Conservation (phyloP, 2,113 vertebrate genomes). For the Morphnarchus princeps region DNA sequence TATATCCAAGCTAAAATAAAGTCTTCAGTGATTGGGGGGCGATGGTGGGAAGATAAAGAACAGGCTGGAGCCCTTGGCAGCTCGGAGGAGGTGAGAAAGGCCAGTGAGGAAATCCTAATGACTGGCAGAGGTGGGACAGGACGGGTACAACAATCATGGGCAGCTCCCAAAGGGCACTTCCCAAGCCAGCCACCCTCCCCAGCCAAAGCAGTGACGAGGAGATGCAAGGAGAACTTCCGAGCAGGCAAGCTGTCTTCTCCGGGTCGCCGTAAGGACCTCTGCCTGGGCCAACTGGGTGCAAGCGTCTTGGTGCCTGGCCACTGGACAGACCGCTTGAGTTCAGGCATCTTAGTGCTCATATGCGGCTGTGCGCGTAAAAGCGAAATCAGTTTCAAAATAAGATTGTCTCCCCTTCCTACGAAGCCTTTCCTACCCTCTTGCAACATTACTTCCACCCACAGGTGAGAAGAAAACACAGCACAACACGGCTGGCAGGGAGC, state of each 20-base stretch:
- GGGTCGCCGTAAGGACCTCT: accelerated
- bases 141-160: background rate
- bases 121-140: background rate
- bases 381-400: background rate
- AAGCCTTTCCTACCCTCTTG: background rate
- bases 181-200: background rate
- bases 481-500: background rate
- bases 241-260: background rate
- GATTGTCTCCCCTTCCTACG: background rate
- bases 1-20: background rate
- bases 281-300: background rate
- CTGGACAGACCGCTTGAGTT: background rate
- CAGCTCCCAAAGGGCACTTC: background rate
- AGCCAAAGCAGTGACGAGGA: background rate
- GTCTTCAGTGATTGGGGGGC: background rate
- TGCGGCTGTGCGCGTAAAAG: background rate
- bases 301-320: background rate
- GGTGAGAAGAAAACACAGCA: background rate
- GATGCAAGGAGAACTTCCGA: background rate
- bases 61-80: background rate
- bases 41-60: background rate
- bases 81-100: background rate
- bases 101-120: background rate
- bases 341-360: background rate
- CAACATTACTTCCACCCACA: background rate